These are phyloP conservation scores for Schizothorax lantsangensis DNA, from an alignment of 2,797 vertebrate genomes.

Conservation along the genomic window DNA sequence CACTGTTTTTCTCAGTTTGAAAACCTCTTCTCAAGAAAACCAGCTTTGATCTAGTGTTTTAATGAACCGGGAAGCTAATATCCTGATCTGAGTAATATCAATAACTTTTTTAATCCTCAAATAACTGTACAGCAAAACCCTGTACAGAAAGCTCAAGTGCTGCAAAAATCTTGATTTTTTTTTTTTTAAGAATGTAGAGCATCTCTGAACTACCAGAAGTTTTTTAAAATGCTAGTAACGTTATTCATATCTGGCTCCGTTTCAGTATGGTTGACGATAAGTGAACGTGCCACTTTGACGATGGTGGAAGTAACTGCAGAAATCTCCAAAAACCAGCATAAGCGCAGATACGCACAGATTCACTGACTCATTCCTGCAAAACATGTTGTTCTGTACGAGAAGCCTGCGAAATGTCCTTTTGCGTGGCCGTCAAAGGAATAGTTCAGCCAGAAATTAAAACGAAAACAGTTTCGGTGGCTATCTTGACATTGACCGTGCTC, in stretches of 20 bases:
- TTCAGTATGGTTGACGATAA: background rate
- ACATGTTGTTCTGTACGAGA: background rate
- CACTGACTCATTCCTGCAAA: background rate
- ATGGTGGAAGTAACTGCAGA: background rate
- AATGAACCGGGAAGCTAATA: background rate
- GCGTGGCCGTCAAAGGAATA: background rate
- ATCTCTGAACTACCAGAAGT: background rate
- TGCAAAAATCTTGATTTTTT: background rate
- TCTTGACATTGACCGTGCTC: background rate
- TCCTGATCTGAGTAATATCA: background rate
- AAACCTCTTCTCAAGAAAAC: background rate
- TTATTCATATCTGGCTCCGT: background rate
- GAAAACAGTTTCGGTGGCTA: constrained; percentile 58
- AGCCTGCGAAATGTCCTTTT: no score
- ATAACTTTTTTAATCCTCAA: background rate
- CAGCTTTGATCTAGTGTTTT: background rate
- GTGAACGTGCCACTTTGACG: background rate
- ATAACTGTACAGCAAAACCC: background rate
- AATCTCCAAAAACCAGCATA: background rate
- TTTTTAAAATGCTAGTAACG: background rate
- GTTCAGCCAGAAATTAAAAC: background rate
- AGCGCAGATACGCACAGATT: background rate
- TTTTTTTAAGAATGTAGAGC: background rate
- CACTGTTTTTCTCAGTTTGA: background rate
- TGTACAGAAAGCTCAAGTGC: background rate